These are phyloP conservation scores for Tachina grossa DNA, from an alignment of 2,888 invertebrate species.

Conservation along the genomic window DNA sequence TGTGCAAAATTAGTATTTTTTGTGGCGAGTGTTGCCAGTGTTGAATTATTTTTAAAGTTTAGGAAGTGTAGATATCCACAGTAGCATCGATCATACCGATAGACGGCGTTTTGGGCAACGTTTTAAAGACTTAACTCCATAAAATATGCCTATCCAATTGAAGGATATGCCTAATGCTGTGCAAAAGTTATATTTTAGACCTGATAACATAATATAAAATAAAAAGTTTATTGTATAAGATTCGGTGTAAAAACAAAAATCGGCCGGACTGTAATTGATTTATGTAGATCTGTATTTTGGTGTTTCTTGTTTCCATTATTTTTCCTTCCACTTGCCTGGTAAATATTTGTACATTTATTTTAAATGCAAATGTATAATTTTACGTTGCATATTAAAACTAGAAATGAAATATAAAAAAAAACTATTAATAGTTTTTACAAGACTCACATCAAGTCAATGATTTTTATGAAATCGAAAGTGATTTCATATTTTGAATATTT, in stretches of 20 bases:
- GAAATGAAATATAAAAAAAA: conserved; percentile 9
- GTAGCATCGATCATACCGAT: too few species aligned
- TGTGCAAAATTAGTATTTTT: too few species aligned
- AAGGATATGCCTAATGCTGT: too few species aligned
- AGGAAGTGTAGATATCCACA: too few species aligned
- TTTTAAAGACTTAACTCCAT: too few species aligned
- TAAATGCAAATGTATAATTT: conserved; percentile 59
- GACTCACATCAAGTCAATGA: conserved; percentile 47
- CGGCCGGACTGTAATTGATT: conserved; percentile 37
- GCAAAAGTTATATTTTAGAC: neutral
- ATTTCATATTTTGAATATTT: conserved; percentile 43
- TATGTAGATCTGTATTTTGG: conserved; percentile 47
- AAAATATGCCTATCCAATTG: too few species aligned
- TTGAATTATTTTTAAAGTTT: too few species aligned
- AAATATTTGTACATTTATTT: conserved; percentile 67
- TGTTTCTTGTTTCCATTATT: conserved; percentile 16
- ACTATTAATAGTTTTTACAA: conserved; percentile 43
- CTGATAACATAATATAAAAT: neutral
- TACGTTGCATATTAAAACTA: conserved; percentile 24
- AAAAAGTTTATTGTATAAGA: neutral
- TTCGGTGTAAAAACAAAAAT: neutral
- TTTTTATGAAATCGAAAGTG: conserved; percentile 64
- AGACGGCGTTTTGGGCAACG: too few species aligned
- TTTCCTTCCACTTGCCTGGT: conserved; percentile 44
- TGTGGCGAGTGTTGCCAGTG: too few species aligned